Evolutionary conservation across 2,797 vertebrate species (phyloP), one percentile per base, ranked within the genome.

Genomic region (Hypotaenidia philippensis): DNA sequence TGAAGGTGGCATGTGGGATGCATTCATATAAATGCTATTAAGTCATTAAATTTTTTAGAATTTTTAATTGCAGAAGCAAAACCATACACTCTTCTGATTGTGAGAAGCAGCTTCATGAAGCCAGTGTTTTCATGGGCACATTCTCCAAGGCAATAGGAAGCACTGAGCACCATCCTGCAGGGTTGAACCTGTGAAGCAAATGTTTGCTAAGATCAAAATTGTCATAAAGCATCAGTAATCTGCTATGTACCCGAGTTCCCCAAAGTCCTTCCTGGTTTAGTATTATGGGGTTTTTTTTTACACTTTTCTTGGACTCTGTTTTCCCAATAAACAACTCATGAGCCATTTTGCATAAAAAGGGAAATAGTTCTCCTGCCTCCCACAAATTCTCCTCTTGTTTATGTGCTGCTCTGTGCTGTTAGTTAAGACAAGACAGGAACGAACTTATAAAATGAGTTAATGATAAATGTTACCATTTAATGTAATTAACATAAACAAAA

Each of bases 311-410:
- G 13, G 38, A 21, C 12, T 41, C 3, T 74, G 19, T 34, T 81
- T 77, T 61, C 78, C 83, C 59, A 93, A 44, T 63, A 94, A 95
- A 95, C 40, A 90, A 81, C 68, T 88, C 81, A 90, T 94, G 90
- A 89, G 45, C 41, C 15, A 88, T 83, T 95, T 90, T 95, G 71
- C 70, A 95, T 59, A 83, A 88, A 97, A 77, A 97, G 52, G 69
- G 70, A 92, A 91, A 32, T 77, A 90, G 80, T 94, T 88, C 56
- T 77, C 17, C 49, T 45, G 36, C 26, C 70, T 97, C 95, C 93
- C 63, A 72, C 90, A 53, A 56, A 1, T 82, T 94, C 50, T 88
- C 83, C 31, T 84, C 55, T 94, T 93, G 44, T 47, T 65, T 72
- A 38, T 90, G 70, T 90, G 75, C 57, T 92, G 70, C 70, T 95